Base-by-base conservation (phyloP, 1,140 invertebrate genomes). In the Ceratina australensis region DNA sequence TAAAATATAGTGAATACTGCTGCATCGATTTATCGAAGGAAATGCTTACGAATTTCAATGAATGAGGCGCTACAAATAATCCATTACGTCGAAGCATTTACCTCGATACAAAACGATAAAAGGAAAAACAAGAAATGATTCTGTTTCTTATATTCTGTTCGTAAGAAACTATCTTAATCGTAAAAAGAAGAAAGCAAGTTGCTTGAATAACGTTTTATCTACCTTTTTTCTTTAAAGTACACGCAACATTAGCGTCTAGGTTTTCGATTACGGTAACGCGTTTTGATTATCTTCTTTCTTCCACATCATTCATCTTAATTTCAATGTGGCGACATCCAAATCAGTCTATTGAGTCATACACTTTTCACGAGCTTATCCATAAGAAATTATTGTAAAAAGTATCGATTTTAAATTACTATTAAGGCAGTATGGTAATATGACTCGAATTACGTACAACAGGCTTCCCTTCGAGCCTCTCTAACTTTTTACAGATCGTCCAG, bases 381-480 rank as follows among this genome's bases (percentile, higher is more conserved):
- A 77, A 68, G 68, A 71, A 80, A 80, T 82, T 80, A 71, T 72
- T 18, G 72, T 83, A 79, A 82, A 86, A 84, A 85, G 75, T 82
- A 82, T 80, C 83, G 68, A 82, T 81, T 86, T 87, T 88, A 88
- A 84, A 86, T 82, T 61, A 89, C 87, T 90, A 89, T 89, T 90
- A 90, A 90, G 89, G 89, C 89, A 90, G 87, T 90, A 89, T 84
- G 89, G 89, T 83, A 89, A 87, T 89, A 83, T 89, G 85, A 86
- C 85, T 88, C 85, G 59, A 81, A 86, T 86, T 84, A 78, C 42
- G 28, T 86, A 82, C 15, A 68, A 72, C 72, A 86, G 81, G 79
- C 81, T 81, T 83, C 57, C 49, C 52, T 69, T 33, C 12, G 60
- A 72, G 26, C 47, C 63, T 22, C 49, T 49, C 57, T 74, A 42